phyloP scores from a whole-genome alignment of 2,797 vertebrate genomes.

The Babyrousa celebensis region DNA sequence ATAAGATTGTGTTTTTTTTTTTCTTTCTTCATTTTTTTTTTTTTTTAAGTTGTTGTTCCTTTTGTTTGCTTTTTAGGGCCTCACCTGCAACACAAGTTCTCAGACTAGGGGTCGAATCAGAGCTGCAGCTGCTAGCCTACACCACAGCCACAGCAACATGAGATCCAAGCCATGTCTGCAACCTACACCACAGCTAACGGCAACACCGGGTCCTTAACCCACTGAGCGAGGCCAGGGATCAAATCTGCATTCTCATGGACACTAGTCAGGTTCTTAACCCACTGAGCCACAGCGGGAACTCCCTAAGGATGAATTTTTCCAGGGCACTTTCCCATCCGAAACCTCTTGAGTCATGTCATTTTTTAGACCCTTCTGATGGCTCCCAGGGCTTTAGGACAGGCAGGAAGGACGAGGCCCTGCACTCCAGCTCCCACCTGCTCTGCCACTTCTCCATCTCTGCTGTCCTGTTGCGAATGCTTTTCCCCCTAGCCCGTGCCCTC shows the following conservation, averaged over 20 bases:
- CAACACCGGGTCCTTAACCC: too few species aligned
- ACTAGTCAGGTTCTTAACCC: too few species aligned
- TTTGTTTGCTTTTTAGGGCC: too few species aligned
- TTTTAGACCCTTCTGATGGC: background rate
- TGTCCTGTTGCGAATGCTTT: fast-evolving
- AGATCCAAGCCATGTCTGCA: too few species aligned
- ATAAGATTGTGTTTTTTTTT: background rate
- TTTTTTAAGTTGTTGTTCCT: background rate
- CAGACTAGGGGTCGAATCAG: too few species aligned
- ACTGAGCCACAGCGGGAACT: too few species aligned
- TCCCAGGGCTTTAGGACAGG: background rate
- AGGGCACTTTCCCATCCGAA: background rate
- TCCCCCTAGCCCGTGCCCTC: background rate
- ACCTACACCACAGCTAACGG: too few species aligned
- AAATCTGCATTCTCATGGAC: background rate
- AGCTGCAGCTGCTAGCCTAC: too few species aligned
- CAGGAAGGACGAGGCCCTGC: background rate
- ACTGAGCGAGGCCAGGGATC: background rate
- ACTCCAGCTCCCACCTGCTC: background rate
- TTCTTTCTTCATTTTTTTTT: background rate
- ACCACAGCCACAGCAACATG: too few species aligned
- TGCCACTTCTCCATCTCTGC: background rate
- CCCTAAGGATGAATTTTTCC: background rate
- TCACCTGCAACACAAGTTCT: too few species aligned
- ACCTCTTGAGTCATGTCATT: background rate